These are phyloP conservation scores for Ctenoplectra terminalis DNA, from an alignment of 1,140 invertebrate genomes.

Conservation along the genomic window DNA sequence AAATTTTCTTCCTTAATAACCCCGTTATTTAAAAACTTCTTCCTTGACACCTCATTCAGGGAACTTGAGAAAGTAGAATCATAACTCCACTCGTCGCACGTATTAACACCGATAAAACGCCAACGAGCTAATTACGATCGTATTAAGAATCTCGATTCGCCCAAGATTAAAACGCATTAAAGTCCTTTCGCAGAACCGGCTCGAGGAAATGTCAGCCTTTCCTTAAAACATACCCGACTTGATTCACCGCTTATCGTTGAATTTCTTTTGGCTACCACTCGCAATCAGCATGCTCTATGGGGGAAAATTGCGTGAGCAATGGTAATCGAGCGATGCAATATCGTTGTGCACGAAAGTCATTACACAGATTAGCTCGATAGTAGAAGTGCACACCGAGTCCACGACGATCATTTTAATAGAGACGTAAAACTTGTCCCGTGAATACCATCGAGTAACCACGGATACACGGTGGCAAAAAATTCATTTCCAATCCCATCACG, in stretches of 20 bases:
- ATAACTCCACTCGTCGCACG: too few relatives aligned
- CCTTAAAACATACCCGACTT: not conserved
- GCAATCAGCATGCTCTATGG: too few relatives aligned
- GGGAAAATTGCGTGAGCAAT: conserved; percentile 33
- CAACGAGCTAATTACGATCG: too few relatives aligned
- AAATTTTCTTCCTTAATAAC: too few relatives aligned
- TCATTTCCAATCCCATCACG: conserved; percentile 65
- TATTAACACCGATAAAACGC: too few relatives aligned
- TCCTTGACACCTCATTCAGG: too few relatives aligned
- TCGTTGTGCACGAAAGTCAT: conserved; percentile 74
- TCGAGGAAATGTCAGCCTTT: not conserved
- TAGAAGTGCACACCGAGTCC: conserved; percentile 67
- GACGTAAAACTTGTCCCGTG: conserved; percentile 69
- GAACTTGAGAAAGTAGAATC: too few relatives aligned
- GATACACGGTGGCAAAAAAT: conserved; percentile 60
- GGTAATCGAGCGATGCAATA: conserved; percentile 54
- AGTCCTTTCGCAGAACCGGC: too few relatives aligned
- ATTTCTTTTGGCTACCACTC: not conserved
- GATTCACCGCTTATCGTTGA: not conserved
- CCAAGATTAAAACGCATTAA: too few relatives aligned
- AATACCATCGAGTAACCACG: conserved; percentile 1
- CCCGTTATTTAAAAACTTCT: too few relatives aligned
- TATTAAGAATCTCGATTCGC: too few relatives aligned
- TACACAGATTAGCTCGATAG: conserved; percentile 74
- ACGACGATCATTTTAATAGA: conserved; percentile 66